Conservation (phyloP, 2,113 vertebrate species). For the Pomatorhinus ruficollis region DNA sequence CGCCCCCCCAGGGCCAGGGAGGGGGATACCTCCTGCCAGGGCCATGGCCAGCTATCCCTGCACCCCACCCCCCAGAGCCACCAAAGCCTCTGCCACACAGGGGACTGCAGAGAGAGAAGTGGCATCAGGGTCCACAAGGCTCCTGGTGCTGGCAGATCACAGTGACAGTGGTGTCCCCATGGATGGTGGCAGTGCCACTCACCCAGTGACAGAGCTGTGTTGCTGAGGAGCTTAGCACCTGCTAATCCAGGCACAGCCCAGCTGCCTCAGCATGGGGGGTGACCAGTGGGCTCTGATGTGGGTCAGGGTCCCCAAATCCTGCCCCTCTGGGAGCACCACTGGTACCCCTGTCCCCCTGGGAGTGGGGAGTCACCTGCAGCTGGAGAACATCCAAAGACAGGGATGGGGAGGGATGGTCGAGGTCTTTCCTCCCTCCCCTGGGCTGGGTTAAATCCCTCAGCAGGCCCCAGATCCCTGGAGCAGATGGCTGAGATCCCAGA, state of each 20-base stretch:
- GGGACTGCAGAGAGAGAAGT: rapidly evolving
- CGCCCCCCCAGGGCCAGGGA: rapidly evolving
- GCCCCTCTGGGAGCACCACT: too few relatives aligned
- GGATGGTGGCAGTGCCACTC: background rate
- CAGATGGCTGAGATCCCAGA: background rate
- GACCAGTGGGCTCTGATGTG: rapidly evolving
- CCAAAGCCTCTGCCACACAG: rapidly evolving
- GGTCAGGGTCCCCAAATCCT: background rate
- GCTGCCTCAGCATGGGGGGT: background rate
- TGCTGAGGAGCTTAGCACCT: background rate
- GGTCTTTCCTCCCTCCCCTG: background rate
- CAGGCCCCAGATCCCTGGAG: background rate
- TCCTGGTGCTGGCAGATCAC: background rate
- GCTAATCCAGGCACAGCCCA: background rate
- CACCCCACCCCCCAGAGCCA: background rate
- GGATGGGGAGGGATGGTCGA: rapidly evolving
- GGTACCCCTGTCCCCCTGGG: rapidly evolving
- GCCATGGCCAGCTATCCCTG: background rate
- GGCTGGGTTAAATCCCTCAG: background rate
- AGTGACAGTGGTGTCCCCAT: background rate
- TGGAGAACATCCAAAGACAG: background rate
- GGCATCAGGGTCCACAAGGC: background rate
- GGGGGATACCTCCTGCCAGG: rapidly evolving
- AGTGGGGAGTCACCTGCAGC: background rate
- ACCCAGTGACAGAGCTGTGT: rapidly evolving